Base-by-base conservation (phyloP, 2,113 vertebrate genomes). In the Dipodomys stephensi region DNA sequence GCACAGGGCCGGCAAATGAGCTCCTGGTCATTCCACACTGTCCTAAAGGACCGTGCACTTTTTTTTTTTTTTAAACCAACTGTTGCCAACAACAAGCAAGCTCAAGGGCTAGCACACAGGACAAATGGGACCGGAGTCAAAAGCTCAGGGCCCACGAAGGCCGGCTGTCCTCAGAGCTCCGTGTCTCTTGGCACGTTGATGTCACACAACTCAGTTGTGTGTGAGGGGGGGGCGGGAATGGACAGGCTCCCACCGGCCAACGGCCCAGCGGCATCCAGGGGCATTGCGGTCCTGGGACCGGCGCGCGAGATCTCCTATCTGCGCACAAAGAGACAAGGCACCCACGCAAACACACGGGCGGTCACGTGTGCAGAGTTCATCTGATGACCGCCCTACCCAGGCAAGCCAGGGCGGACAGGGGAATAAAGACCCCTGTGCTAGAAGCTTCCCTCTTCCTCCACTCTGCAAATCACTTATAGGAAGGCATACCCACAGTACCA, bases 151-250 rank as follows among this genome's bases (percentile, higher is more conserved):
- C n/a, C 77, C 39, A 23, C 15, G 60, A 94, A 20, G 44, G 92
- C 69, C 88, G 81, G 81, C 69, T 93, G 35, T 85, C 65, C 82
- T 84, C 78, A 88, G 32, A 87, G 87, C 15, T 90, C 82, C 44
- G 30, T 94, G 91, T 82, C 73, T 82, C 64, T 87, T 46, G 85
- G 78, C 82, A 94, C 84, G 89, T 8, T 91, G 91, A 90, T 60
- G 85, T 81, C 44, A 28, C 90, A 84, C 64, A 82, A 88, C 7
- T 94, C 64, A 39, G 35, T 39, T 39, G 96, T 95, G 90, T 94
- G 84, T 80, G 65, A 72, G 79, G 80, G 77, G 82, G 73, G 73
- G 62, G 82, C 93, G 96, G 90, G 92, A 94, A 91, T 0, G 22
- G 62, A 30, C 27, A 74, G 94, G 23, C 46, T 46, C 67, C 25